Evolutionary conservation across 2,888 invertebrate genomes (phyloP).

Genomic region (Beris chalybata): DNA sequence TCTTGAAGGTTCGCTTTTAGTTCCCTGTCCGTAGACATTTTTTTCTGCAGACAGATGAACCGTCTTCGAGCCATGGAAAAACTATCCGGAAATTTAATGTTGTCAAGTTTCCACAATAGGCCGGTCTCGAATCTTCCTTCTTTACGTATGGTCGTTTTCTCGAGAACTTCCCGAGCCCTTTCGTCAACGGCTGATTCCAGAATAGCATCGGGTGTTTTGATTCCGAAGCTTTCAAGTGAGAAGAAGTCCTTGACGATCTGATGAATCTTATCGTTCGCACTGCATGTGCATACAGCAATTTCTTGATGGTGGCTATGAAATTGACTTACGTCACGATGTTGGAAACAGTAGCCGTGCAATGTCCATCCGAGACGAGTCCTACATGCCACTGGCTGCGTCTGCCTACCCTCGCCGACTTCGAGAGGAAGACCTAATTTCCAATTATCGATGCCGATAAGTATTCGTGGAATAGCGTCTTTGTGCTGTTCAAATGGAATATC

Average conservation of each 20-base stretch:
- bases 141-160: constrained; percentile 33
- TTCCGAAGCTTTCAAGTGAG: constrained; percentile 20
- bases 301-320: not conserved
- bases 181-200: constrained; percentile 29
- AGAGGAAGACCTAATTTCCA: no score
- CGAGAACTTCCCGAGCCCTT: constrained; percentile 32
- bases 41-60: constrained; percentile 39
- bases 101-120: constrained; percentile 41
- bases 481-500: no score
- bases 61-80: constrained; percentile 37
- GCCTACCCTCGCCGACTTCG: no score
- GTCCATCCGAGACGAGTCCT: not conserved
- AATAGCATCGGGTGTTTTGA: constrained; percentile 14
- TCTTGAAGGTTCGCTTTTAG: constrained; percentile 34
- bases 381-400: not conserved
- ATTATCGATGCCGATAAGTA: no score
- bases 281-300: not conserved
- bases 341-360: not conserved
- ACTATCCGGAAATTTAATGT: constrained; percentile 8
- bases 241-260: constrained; percentile 24
- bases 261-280: not conserved
- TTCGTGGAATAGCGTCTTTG: no score
- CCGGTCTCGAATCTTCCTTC: constrained; percentile 39
- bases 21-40: constrained; percentile 34
- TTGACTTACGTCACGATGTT: not conserved